Conservation (phyloP, 2,888 invertebrate genomes). For the Drosophila yooni region DNA sequence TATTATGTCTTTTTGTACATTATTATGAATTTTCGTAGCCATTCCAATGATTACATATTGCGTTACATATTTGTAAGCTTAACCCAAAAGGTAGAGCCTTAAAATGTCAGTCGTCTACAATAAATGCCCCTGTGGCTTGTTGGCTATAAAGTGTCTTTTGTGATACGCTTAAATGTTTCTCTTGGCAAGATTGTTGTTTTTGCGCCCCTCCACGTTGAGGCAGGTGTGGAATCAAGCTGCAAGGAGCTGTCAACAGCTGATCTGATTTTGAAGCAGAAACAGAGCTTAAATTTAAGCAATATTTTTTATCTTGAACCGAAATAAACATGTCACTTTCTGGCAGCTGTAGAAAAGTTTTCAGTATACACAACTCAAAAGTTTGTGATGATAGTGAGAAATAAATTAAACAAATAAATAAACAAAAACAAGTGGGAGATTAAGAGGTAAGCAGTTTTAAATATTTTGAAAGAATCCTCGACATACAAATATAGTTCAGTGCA, state of each 20-base stretch:
- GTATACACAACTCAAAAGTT: background rate
- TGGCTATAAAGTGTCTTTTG: conserved; percentile 55
- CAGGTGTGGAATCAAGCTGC: background rate
- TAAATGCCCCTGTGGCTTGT: conserved; percentile 14
- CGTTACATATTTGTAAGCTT: conserved; percentile 45
- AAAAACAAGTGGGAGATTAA: background rate
- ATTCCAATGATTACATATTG: conserved; percentile 57
- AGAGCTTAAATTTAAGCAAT: background rate
- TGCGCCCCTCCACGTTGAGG: background rate
- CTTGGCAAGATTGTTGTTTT: background rate
- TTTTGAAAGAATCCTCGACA: background rate
- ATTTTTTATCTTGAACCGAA: background rate
- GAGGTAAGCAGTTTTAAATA: background rate
- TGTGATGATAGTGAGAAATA: background rate
- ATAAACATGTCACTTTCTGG: too few relatives aligned
- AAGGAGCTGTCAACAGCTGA: background rate
- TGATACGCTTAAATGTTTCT: conserved; percentile 23
- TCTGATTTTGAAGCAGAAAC: conserved; percentile 2
- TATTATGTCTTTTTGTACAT: conserved; percentile 33
- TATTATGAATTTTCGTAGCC: conserved; percentile 63
- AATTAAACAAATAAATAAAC: background rate
- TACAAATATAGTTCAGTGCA: background rate
- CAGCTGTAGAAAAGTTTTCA: background rate
- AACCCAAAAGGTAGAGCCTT: conserved; percentile 44
- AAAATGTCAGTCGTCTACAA: conserved; percentile 41